Evolutionary conservation across 2,113 vertebrate genomes (phyloP), one percentile per base, ranked within the genome.

Genomic region (Burhinus oedicnemus): DNA sequence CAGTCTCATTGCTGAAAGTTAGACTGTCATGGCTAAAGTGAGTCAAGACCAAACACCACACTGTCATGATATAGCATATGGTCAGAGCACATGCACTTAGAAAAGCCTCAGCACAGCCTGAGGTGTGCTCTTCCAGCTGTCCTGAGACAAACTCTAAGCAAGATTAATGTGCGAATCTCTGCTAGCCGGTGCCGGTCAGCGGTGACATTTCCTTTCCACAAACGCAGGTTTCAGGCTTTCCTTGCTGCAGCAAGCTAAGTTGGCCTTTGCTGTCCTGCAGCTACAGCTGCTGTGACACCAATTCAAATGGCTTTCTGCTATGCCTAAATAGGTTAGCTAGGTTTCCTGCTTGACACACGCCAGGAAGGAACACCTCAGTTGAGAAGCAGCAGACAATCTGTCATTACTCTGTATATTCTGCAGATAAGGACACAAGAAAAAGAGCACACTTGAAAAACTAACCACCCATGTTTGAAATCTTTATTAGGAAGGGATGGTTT

Each of bases 311-410:
- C 52, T 86, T 76, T 76, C 65, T 95, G 54, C 34, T 57, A 5
- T 0, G 3, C 22, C 8, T 83, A 16, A 66, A 12, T 36, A 29
- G 22, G 40, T 34, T 25, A 68, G 42, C 26, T 9, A 22, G 14
- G 49, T 47, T 81, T 89, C 27, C 60, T 64, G 38, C 49, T 62
- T 2, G 0, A 4, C 3, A 1, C 19, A 3, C 0, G 0, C 54
- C 6, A 9, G 34, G 60, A 51, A 83, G 54, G 42, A 52, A 10
- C 7, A 8, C 22, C 58, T 60, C 38, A 54, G 19, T 36, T 62
- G 19, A 47, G 36, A 68, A 40, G 49, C 42, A 70, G 17, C 21
- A 40, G 89, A 16, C 78, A 82, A 83, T 77, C 38, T 26, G 36
- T 82, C 49, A 22, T 27, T 74, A 14, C 10, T 72, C 22, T 42